Conservation (phyloP, 2,888 invertebrate genomes). For the Atherix ibis region DNA sequence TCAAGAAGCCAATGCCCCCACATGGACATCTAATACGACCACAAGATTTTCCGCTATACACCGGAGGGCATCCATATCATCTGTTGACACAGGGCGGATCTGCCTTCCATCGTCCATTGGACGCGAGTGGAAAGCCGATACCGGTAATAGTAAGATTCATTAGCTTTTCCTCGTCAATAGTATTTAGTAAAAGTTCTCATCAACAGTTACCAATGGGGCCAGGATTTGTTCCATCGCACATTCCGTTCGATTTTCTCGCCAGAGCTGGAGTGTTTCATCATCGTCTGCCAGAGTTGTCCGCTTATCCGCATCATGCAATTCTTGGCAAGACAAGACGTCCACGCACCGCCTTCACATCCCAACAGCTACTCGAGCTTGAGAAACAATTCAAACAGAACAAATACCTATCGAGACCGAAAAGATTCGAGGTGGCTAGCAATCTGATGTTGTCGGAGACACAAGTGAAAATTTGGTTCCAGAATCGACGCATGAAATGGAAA, state of each 20-base stretch:
- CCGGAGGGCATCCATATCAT: constrained; percentile 37
- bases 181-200: constrained; percentile 2
- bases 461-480: constrained; percentile 99
- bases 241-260: constrained; percentile 70
- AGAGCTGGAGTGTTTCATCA: constrained; percentile 87
- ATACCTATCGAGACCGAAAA: constrained; percentile 92
- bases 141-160: constrained; percentile 20
- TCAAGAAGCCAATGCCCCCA: constrained; percentile 32
- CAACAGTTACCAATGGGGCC: constrained; percentile 33
- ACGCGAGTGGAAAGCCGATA: constrained; percentile 31
- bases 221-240: constrained; percentile 33
- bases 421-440: constrained; percentile 96
- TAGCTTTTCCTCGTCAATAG: background rate
- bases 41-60: constrained; percentile 30
- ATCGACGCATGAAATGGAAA: constrained; percentile 98
- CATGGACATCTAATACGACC: constrained; percentile 30
- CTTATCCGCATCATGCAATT: constrained; percentile 59
- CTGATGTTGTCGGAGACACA: constrained; percentile 95
- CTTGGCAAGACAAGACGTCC: constrained; percentile 82
- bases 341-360: constrained; percentile 90
- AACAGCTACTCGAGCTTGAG: constrained; percentile 92
- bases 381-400: constrained; percentile 98
- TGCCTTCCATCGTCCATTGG: constrained; percentile 39
- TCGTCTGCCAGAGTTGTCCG: constrained; percentile 68
- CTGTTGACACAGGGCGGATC: constrained; percentile 34